Evolutionary conservation across 2,888 invertebrate genomes (phyloP).

Genomic region (Parnassius smintheus): DNA sequence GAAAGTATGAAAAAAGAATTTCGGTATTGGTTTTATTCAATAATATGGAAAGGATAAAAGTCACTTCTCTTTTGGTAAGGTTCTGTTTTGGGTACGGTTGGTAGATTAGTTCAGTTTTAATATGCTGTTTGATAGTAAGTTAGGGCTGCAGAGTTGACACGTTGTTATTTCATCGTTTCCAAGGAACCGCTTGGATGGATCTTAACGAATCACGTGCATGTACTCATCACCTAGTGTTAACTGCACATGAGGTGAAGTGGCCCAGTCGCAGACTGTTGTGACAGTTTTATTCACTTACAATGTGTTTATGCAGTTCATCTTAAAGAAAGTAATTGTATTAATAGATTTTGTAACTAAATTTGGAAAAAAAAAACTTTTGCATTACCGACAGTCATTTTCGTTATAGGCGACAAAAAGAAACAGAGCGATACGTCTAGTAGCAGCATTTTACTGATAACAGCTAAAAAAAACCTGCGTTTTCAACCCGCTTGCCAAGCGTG

Average conservation of each 20-base stretch:
- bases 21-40: too few species aligned
- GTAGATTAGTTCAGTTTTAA: conserved; percentile 6
- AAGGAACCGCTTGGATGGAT: conserved; percentile 51
- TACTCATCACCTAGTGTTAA: conserved; percentile 65
- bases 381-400: too few species aligned
- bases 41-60: too few species aligned
- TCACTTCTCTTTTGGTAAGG: not conserved
- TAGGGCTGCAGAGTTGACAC: conserved; percentile 61
- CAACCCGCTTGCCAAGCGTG: too few species aligned
- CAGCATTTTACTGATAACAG: too few species aligned
- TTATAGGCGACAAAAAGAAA: too few species aligned
- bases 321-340: conserved; percentile 30
- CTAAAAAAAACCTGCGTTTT: too few species aligned
- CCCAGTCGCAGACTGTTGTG: conserved; percentile 66
- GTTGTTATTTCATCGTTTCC: conserved; percentile 66
- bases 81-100: conserved; percentile 6
- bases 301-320: conserved; percentile 65
- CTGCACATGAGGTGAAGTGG: conserved; percentile 61
- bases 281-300: conserved; percentile 55
- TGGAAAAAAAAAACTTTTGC: too few species aligned
- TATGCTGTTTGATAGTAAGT: conserved; percentile 35
- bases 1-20: too few species aligned
- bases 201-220: conserved; percentile 62
- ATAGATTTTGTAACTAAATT: too few species aligned
- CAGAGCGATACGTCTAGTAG: too few species aligned